Conservation (phyloP, 2,113 vertebrate species). For the Austrofundulus limnaeus region DNA sequence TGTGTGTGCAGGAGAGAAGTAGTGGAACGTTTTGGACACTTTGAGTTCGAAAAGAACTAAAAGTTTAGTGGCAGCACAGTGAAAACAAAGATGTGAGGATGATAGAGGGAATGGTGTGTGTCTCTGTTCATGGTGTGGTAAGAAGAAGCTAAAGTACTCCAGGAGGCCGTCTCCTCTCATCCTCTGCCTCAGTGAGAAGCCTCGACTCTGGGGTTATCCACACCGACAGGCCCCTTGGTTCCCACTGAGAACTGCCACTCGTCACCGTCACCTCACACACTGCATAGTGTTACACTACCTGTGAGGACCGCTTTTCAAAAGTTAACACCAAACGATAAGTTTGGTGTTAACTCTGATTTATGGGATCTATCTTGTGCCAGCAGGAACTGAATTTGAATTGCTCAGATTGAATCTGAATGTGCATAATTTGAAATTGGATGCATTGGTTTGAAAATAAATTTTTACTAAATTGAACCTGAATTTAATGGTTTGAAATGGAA, state of each 20-base stretch:
- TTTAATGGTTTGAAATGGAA: too few relatives aligned
- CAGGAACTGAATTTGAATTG: too few relatives aligned
- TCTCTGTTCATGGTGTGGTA: slow-evolving; percentile 8
- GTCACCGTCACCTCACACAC: slow-evolving; percentile 37
- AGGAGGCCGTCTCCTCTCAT: slow-evolving; percentile 64
- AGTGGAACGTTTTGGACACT: too few relatives aligned
- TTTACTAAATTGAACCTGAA: too few relatives aligned
- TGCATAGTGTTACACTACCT: neutral
- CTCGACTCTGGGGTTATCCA: slow-evolving; percentile 56
- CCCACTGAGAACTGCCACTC: slow-evolving; percentile 55
- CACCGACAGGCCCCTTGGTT: slow-evolving; percentile 58
- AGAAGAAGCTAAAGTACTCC: slow-evolving; percentile 26
- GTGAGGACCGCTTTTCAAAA: slow-evolving; percentile 13
- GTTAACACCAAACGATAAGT: neutral
- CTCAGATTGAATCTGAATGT: too few relatives aligned
- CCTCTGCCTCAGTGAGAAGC: slow-evolving; percentile 40
- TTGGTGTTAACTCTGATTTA: neutral
- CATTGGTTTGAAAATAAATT: too few relatives aligned
- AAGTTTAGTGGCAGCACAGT: neutral
- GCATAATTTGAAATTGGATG: too few relatives aligned
- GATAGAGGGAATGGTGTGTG: neutral
- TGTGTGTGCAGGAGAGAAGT: neutral
- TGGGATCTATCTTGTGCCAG: too few relatives aligned
- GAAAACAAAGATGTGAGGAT: neutral
- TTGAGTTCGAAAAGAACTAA: neutral